Percentiles rank a stretch among this genome's conserved stretches.
These are phyloP conservation scores for Gastrophysa polygoni DNA, from an alignment of 2,888 invertebrate species.

Conservation along the genomic window DNA sequence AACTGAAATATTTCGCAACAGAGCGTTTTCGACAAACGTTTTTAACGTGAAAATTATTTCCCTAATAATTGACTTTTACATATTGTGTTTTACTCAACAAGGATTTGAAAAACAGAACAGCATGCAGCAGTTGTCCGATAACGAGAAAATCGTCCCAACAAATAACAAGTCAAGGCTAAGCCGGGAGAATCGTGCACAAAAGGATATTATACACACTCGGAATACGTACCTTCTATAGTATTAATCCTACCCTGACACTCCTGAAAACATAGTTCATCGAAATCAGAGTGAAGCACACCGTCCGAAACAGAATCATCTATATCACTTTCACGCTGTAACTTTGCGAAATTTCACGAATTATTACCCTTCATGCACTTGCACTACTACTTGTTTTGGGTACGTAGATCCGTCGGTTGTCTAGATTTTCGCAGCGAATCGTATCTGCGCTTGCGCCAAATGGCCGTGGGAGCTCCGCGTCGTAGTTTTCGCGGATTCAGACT, in stretches of 20 bases:
- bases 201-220: conserved; percentile 24
- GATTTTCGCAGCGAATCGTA: conserved; percentile 39
- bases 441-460: conserved; percentile 44
- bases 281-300: conserved; percentile 23
- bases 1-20: too few species aligned
- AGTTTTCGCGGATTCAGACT: not conserved
- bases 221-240: conserved; percentile 39
- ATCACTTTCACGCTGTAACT: conserved; percentile 41
- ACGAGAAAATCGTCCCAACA: not conserved
- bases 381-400: conserved; percentile 54
- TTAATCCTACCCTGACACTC: conserved; percentile 37
- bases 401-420: conserved; percentile 49
- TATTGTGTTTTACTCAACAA: too few species aligned
- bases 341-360: conserved; percentile 32
- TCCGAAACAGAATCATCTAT: conserved; percentile 36
- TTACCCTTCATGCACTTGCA: conserved; percentile 47
- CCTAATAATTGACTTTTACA: too few species aligned
- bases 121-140: too few species aligned
- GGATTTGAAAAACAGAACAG: too few species aligned
- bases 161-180: conserved; percentile 47
- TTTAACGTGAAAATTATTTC: too few species aligned
- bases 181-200: conserved; percentile 40
- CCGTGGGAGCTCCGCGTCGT: not conserved
- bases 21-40: too few species aligned
- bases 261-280: conserved; percentile 29